Evolutionary conservation across 2,888 invertebrate genomes (phyloP), one percentile per base, ranked within the genome.

Genomic region (Sipha maydis): DNA sequence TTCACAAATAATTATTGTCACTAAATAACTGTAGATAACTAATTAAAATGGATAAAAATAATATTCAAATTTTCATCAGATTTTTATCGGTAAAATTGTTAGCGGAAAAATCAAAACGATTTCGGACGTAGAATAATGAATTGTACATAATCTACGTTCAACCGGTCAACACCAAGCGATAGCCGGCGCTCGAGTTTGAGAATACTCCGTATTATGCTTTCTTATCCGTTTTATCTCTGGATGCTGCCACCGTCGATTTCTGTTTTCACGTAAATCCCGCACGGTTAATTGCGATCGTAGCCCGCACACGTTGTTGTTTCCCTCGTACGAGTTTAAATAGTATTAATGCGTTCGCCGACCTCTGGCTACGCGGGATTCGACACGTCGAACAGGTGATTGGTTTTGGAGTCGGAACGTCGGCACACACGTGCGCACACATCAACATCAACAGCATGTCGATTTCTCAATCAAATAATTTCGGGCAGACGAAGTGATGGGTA

Each of bases 381-480:
- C 38, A 67, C 3, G 3, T 3, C 21, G 19, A 21, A 82, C 69
- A 69, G 69, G 80, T 67, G 80, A 82, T 82, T 21, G 67, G 41
- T 69, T 69, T 82, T 25, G 0, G 61, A 25, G 5, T 25, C 48
- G 48, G 48, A 14, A 48, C 48, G 56, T 19, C 56, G 56, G 19
- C 41, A 11, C 9, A 7, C 9, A 41, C 41, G 8, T 1, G 41
- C 1, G 14, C 61, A 25, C 61, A 8, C 34, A 7, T 17, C 34
- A 2, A 54, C 25, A 83, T 73, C 19, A 75, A 11, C 21, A 14
- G 28, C 61, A 28, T 28, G 38, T 84, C 38, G 38, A 61, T 61
- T 38, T 75, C 75, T 28, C 61, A 61, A 84, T 61, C 61, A 61
- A 76, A 76, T 76, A 76, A 76, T 38, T 41, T 61, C 75, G 38